Percentiles rank a stretch among this genome's conserved stretches.
Conservation (phyloP, 2,797 vertebrate genomes). For the Hapalemur alaotrensis region DNA sequence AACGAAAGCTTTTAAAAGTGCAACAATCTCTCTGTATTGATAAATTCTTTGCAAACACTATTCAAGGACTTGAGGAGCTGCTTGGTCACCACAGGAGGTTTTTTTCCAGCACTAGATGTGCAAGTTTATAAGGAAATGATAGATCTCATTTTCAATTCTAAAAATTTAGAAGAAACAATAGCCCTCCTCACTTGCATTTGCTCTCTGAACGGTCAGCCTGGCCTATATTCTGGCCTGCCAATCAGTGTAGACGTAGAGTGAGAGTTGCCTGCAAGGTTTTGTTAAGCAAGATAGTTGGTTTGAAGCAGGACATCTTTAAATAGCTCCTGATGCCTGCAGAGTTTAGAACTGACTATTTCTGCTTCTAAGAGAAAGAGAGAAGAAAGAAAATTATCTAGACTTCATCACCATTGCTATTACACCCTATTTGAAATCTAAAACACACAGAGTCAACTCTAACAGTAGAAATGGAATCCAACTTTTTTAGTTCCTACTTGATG, state of each 20-base stretch:
- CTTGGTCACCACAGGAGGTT: not conserved
- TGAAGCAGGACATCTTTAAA: constrained; percentile 48
- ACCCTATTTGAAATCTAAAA: not conserved
- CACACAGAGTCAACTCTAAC: not conserved
- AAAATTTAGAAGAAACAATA: not conserved
- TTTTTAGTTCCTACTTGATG: not conserved
- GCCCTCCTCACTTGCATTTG: not conserved
- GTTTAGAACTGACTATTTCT: not conserved
- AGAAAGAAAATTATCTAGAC: not conserved
- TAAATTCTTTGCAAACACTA: not conserved
- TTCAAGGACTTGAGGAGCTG: not conserved
- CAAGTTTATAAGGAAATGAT: not conserved
- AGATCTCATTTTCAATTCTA: not conserved
- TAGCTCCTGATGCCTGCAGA: not conserved
- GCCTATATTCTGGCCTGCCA: constrained; percentile 7
- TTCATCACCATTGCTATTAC: not conserved
- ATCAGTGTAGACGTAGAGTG: not conserved
- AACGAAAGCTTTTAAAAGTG: not conserved
- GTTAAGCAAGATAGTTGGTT: not conserved
- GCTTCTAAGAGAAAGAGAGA: not conserved
- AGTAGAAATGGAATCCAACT: not conserved
- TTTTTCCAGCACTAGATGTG: not conserved
- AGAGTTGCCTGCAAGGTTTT: constrained; percentile 1
- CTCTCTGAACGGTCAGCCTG: not conserved
- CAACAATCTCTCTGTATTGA: not conserved